Conservation (phyloP, 1,140 invertebrate genomes). For the Maconellicoccus hirsutus region DNA sequence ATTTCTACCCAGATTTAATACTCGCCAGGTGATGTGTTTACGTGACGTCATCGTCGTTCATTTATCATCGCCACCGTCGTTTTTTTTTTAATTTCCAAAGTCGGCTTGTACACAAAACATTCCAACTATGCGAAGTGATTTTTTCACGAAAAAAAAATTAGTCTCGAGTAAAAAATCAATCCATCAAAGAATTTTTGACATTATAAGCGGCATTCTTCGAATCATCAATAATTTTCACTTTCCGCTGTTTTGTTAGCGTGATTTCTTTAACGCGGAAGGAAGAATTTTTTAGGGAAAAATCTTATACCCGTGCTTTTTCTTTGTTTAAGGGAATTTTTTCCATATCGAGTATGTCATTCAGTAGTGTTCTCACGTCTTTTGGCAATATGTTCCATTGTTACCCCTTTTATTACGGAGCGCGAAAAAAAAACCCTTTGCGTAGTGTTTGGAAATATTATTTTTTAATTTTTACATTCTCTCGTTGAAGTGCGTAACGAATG, state of each 20-base stretch:
- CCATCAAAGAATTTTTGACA: conserved; percentile 21
- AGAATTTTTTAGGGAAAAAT: conserved; percentile 19
- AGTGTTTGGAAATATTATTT: conserved; percentile 17
- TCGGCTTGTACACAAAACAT: conserved; percentile 19
- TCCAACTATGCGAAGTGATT: conserved; percentile 20
- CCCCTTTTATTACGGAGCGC: conserved; percentile 18
- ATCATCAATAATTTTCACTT: conserved; percentile 22
- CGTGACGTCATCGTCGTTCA: conserved; percentile 19
- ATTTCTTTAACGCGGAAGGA: conserved; percentile 18
- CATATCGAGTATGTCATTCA: not conserved
- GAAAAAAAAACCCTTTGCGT: not conserved
- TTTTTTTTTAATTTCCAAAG: conserved; percentile 17
- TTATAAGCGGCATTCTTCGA: conserved; percentile 18
- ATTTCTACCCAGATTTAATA: conserved; percentile 20
- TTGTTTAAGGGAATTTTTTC: conserved; percentile 1
- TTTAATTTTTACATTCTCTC: conserved; percentile 19
- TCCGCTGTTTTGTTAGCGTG: conserved; percentile 16
- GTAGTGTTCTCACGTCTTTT: conserved; percentile 18
- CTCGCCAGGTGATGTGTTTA: conserved; percentile 19
- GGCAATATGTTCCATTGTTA: conserved; percentile 17
- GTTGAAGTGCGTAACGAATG: conserved; percentile 17
- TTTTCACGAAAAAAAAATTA: conserved; percentile 17
- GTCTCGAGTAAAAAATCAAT: conserved; percentile 22
- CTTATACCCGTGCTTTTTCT: not conserved
- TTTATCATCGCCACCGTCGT: conserved; percentile 6